These are phyloP conservation scores for Lophotis ruficrista DNA, from an alignment of 2,113 vertebrate species.

Conservation along the genomic window DNA sequence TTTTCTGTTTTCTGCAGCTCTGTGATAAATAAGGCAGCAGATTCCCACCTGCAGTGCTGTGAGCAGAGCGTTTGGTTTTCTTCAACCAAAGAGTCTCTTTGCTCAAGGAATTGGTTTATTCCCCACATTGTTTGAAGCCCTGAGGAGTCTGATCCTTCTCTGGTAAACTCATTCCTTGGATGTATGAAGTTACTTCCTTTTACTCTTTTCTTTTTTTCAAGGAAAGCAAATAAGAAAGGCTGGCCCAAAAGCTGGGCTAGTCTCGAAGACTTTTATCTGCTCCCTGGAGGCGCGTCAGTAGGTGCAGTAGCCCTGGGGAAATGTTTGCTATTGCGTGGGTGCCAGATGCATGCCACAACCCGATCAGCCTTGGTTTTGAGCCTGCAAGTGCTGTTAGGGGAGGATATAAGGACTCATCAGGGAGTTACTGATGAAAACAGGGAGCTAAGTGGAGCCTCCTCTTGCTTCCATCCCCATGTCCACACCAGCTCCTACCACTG, in stretches of 20 bases:
- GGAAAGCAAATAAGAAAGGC: background rate
- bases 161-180: background rate
- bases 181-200: slow-evolving; percentile 13
- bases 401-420: background rate
- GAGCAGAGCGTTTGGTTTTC: background rate
- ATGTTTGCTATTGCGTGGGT: background rate
- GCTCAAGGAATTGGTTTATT: background rate
- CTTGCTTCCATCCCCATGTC: background rate
- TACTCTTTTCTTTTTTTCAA: background rate
- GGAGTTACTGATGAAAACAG: background rate
- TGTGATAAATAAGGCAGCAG: slow-evolving; percentile 18
- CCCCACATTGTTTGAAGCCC: background rate
- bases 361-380: background rate
- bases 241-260: background rate
- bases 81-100: background rate
- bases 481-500: background rate
- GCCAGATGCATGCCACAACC: background rate
- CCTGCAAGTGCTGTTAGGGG: background rate
- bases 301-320: background rate
- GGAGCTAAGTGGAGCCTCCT: background rate
- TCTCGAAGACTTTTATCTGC: slow-evolving; percentile 11
- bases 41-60: slow-evolving; percentile 37
- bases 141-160: background rate
- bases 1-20: background rate
- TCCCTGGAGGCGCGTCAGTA: background rate